These are phyloP conservation scores for Xiphophorus birchmanni DNA, from an alignment of 2,797 vertebrate species.

Conservation along the genomic window DNA sequence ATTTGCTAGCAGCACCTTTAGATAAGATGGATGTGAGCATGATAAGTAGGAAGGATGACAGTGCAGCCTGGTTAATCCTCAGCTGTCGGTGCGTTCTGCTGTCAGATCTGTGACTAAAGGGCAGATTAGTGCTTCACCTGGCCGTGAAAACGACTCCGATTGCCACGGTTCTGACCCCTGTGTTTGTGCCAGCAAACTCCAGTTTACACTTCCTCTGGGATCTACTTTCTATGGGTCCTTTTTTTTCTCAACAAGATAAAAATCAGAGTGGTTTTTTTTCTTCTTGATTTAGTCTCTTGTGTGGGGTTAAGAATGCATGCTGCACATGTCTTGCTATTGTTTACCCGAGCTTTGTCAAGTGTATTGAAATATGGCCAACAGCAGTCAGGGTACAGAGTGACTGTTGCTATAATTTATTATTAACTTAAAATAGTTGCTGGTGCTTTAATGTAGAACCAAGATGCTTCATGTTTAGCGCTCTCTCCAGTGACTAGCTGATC, in stretches of 20 bases:
- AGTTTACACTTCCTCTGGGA: constrained; percentile 46
- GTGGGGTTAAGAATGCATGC: constrained; percentile 46
- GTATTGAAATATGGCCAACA: constrained; percentile 1
- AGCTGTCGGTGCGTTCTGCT: constrained; percentile 32
- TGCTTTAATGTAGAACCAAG: constrained; percentile 32
- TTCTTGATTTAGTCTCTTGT: constrained; percentile 33
- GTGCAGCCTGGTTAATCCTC: constrained; percentile 41
- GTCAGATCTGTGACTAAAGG: constrained; percentile 57
- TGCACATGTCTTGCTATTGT: constrained; percentile 30
- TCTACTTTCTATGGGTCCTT: constrained; percentile 42
- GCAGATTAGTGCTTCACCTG: constrained; percentile 69
- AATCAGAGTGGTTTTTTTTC: constrained; percentile 48
- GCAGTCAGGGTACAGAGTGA: too few species aligned
- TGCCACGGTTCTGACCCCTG: constrained; percentile 25
- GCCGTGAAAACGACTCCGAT: constrained; percentile 61
- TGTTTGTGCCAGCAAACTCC: constrained; percentile 4
- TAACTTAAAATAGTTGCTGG: constrained; percentile 5
- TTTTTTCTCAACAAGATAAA: constrained; percentile 25
- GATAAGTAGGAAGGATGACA: constrained; percentile 44
- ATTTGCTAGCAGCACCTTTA: constrained; percentile 9
- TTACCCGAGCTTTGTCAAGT: constrained; percentile 11
- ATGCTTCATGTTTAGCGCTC: constrained; percentile 20
- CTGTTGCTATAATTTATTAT: not conserved
- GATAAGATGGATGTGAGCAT: constrained; percentile 11
- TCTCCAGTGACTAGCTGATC: constrained; percentile 60